These are phyloP conservation scores for Ammodytes marinus DNA, from an alignment of 2,113 vertebrate genomes.

Conservation along the genomic window DNA sequence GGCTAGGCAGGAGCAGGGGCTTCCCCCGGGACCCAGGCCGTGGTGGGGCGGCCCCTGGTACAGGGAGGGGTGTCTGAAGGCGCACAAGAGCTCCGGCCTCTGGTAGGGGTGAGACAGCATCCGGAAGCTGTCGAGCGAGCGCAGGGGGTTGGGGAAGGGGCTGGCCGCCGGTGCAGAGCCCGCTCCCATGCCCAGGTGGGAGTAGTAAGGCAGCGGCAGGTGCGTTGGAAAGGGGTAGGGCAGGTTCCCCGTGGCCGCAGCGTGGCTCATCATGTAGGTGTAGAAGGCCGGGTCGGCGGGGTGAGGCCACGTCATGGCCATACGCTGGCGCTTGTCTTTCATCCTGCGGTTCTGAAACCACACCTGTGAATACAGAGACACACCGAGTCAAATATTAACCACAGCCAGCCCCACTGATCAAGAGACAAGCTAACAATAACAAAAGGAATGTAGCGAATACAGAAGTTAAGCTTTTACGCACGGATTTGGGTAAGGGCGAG, in stretches of 20 bases:
- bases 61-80: conserved; percentile 95
- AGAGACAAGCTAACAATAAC: conserved; percentile 15
- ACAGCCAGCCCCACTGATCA: not conserved
- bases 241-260: conserved; percentile 94
- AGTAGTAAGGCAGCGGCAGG: conserved; percentile 97
- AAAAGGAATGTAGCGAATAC: not conserved
- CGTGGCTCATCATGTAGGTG: conserved; percentile 99
- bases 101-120: conserved; percentile 97
- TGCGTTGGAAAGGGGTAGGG: conserved; percentile 97
- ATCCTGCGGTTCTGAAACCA: conserved; percentile 99
- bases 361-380: conserved; percentile 86
- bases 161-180: conserved; percentile 86
- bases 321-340: conserved; percentile 98
- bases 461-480: conserved; percentile 47
- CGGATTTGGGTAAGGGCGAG: not conserved
- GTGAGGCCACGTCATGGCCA: conserved; percentile 99
- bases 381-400: conserved; percentile 75
- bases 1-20: conserved; percentile 93
- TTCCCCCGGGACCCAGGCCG: conserved; percentile 91
- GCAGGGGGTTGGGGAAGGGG: conserved; percentile 91
- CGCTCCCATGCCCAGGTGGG: conserved; percentile 92
- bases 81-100: conserved; percentile 96
- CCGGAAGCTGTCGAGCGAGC: conserved; percentile 95
- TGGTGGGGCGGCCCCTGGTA: conserved; percentile 94
- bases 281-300: conserved; percentile 98